Conservation (phyloP, 2,113 vertebrate species). For the Nettapus auritus region DNA sequence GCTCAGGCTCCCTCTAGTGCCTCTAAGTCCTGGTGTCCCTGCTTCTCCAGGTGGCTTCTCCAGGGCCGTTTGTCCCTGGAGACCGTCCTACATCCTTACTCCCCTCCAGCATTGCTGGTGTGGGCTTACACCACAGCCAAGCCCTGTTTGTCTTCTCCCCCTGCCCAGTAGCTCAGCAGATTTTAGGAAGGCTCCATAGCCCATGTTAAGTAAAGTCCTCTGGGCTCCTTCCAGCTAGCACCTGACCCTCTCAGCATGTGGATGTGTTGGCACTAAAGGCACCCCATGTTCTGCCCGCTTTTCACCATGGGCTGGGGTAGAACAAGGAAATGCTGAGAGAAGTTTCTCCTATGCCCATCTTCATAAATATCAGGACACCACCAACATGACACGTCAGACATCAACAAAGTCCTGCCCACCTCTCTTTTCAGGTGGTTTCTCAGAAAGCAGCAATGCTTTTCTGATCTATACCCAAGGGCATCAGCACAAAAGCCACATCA, state of each 20-base stretch:
- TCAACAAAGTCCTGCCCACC: background rate
- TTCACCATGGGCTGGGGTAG: background rate
- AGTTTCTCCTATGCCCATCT: background rate
- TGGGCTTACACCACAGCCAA: background rate
- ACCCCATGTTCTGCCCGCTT: fast-evolving
- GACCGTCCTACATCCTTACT: background rate
- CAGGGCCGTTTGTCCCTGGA: background rate
- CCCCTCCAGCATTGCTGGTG: background rate
- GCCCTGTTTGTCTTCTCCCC: background rate
- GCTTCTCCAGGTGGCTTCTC: background rate
- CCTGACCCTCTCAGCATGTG: background rate
- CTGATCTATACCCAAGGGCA: fast-evolving
- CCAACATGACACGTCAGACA: background rate
- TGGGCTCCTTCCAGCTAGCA: background rate
- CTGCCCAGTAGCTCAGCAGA: fast-evolving
- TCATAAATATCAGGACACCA: background rate
- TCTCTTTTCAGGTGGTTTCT: background rate
- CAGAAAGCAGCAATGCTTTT: background rate
- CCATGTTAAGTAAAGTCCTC: background rate
- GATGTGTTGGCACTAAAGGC: background rate
- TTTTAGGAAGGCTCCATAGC: background rate
- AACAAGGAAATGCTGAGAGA: background rate
- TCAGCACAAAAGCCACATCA: background rate
- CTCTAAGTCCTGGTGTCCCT: background rate
- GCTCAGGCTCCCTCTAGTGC: conserved; percentile 66